Base-by-base conservation (phyloP, 2,113 vertebrate species). In the Craseonycteris thonglongyai region DNA sequence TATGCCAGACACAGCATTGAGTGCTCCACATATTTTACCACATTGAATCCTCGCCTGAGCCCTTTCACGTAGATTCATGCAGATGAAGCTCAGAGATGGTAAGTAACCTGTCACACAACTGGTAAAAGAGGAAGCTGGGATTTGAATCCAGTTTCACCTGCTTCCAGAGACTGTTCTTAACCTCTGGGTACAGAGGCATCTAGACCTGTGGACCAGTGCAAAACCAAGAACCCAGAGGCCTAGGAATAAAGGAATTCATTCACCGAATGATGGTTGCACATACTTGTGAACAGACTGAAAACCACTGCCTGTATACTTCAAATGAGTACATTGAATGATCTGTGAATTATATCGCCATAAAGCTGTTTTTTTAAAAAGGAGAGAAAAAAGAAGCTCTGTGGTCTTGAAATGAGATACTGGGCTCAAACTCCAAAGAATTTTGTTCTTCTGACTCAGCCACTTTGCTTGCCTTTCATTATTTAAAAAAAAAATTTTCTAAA, bases 41-140 rank as follows among this genome's bases (percentile, higher is more conserved):
- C 40, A 78, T 4, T 35, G 30, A 88, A 56, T 58, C 66, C 47
- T 79, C 61, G 47, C 38, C 12, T 68, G 59, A 61, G 33, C 18
- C n/a, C 63, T 80, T 35, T 47, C 18, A 65, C 35, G 22, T 1
- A 68, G 58, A 88, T 33, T 88, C 33, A 95, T 5, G 5, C 14
- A 75, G 80, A 40, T 15, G 8, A 90, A 38, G 42, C n/a, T 56
- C 91, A 85, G 66, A 78, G 38, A 83, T 47, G 42, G 65, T 66
- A 84, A 69, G 42, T 54, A 82, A 93, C 19, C 76, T 71, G 47
- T 54, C 51, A 69, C 45, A 93, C 14, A 93, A 66, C 28, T 72
- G 40, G 30, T 72, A 38, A 85, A 33, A 26, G 56, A 75, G 19
- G 49, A 58, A 42, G 72, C 47, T 56, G 42, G 28, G 28, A 65